phyloP scores from a whole-genome alignment of 2,888 invertebrate species.

The Drosophila melanosoma region DNA sequence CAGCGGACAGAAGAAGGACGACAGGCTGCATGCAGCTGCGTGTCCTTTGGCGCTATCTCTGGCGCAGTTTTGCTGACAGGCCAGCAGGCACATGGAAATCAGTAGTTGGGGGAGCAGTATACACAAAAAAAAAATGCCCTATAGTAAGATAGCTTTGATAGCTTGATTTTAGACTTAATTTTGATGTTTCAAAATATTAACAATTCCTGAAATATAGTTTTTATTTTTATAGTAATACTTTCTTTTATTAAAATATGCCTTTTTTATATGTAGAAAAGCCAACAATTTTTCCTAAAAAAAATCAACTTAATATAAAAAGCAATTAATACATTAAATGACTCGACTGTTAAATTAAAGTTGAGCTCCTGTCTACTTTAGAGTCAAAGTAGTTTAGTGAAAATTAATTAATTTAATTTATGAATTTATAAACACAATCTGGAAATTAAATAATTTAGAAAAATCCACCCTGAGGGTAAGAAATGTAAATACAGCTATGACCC shows the following conservation, averaged over 20 bases:
- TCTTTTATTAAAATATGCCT: background rate
- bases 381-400: background rate
- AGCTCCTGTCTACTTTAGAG: background rate
- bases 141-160: background rate
- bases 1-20: background rate
- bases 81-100: background rate
- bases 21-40: constrained; percentile 28
- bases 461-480: background rate
- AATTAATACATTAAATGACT: background rate
- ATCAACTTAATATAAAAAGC: no score
- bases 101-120: background rate
- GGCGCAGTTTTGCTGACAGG: constrained; percentile 75
- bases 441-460: background rate
- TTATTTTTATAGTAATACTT: no score
- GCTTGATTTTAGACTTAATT: background rate
- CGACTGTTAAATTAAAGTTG: background rate
- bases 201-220: background rate
- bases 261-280: no score
- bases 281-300: background rate
- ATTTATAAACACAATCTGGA: background rate
- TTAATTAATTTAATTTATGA: background rate
- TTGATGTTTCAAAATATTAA: no score
- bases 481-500: background rate
- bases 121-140: background rate
- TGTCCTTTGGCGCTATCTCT: constrained; percentile 68